phyloP scores from a whole-genome alignment of 2,113 vertebrate genomes.

The Hystrix brachyura region DNA sequence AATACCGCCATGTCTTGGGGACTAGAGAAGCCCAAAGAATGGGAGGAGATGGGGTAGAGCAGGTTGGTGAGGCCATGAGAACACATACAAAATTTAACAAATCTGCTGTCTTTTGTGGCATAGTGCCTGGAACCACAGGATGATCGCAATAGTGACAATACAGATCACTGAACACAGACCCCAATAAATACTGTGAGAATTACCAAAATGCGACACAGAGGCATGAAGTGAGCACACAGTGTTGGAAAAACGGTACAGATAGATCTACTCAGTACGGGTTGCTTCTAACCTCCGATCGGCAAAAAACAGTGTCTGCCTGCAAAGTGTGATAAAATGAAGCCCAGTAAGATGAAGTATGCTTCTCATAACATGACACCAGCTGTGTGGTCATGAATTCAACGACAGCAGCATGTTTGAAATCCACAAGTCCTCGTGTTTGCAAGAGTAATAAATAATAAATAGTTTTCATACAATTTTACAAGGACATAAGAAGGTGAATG shows the following conservation, averaged over 20 bases:
- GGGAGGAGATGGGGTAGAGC: neutral
- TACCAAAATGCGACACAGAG: neutral
- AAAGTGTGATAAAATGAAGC: neutral
- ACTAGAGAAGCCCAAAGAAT: neutral
- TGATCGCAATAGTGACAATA: neutral
- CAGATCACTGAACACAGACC: neutral
- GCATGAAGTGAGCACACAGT: neutral
- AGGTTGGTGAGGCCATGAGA: neutral
- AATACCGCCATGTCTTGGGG: neutral
- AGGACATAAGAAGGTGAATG: neutral
- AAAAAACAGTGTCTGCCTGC: neutral
- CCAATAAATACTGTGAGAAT: neutral
- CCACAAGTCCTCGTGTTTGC: neutral
- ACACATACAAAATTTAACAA: neutral
- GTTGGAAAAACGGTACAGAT: neutral
- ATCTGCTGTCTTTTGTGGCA: neutral
- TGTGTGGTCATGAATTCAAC: neutral
- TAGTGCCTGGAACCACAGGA: neutral
- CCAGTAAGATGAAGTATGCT: neutral
- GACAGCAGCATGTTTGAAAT: neutral
- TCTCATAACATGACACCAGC: neutral
- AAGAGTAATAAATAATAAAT: neutral
- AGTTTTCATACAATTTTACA: neutral
- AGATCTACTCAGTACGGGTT: neutral
- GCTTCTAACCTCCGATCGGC: neutral